Percentiles rank a stretch among this genome's conserved stretches.
phyloP scores from a whole-genome alignment of 2,888 invertebrate genomes.

The Drosophila recens region DNA sequence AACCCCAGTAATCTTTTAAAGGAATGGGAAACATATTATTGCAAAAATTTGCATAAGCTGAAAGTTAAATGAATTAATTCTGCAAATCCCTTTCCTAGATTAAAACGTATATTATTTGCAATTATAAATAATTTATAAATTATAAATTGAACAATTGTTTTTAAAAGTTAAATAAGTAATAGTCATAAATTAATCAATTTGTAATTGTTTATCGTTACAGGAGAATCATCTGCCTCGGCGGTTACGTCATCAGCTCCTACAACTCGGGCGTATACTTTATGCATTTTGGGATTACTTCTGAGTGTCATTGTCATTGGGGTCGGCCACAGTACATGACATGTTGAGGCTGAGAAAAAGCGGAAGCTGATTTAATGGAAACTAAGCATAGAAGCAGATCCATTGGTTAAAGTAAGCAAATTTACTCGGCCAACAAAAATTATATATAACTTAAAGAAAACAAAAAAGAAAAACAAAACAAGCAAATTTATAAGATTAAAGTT shows the following conservation, averaged over 20 bases:
- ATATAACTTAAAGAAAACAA: conserved; percentile 7
- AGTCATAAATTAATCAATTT: too few species aligned
- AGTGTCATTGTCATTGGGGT: conserved; percentile 76
- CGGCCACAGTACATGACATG: conserved; percentile 83
- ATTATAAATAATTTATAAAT: too few species aligned
- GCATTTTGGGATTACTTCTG: conserved; percentile 76
- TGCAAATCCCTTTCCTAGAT: too few species aligned
- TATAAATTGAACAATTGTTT: too few species aligned
- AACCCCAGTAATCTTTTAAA: too few species aligned
- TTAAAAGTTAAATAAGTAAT: too few species aligned
- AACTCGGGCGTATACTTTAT: conserved; percentile 79
- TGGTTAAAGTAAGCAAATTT: conserved; percentile 33
- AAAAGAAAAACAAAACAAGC: conserved; percentile 18
- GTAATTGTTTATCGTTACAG: conserved; percentile 48
- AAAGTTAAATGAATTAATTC: too few species aligned
- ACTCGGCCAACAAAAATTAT: conserved; percentile 56
- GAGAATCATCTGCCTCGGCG: conserved; percentile 85
- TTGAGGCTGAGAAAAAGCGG: conserved; percentile 37
- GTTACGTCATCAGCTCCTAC: conserved; percentile 84
- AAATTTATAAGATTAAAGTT: conserved; percentile 28
- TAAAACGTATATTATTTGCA: too few species aligned
- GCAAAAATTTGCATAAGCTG: too few species aligned
- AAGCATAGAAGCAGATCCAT: conserved; percentile 16
- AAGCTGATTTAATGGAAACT: conserved; percentile 32
- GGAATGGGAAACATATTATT: too few species aligned